These are phyloP conservation scores for Helogale parvula DNA, from an alignment of 2,113 vertebrate species.

Conservation along the genomic window DNA sequence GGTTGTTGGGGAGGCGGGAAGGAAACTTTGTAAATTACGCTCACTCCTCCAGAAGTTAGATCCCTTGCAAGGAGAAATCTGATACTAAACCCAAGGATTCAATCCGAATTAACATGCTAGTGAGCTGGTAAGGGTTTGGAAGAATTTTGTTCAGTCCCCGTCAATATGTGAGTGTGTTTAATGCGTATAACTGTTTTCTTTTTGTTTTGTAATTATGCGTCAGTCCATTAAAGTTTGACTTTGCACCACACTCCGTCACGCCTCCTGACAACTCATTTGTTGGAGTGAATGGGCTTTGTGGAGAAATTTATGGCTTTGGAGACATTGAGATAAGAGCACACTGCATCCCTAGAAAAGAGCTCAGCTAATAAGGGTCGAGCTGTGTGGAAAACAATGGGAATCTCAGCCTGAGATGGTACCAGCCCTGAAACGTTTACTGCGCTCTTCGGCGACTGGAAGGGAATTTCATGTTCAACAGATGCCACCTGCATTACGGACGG, in stretches of 20 bases:
- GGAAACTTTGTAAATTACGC: background rate
- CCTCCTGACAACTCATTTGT: conserved; percentile 7
- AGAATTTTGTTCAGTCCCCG: background rate
- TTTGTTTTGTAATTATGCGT: conserved; percentile 54
- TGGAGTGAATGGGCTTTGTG: background rate
- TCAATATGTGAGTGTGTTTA: background rate
- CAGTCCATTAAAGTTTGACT: background rate
- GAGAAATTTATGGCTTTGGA: conserved; percentile 1
- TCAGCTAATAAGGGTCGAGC: background rate
- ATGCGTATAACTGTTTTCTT: background rate
- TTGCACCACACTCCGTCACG: background rate
- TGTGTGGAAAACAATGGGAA: background rate
- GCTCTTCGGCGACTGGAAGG: background rate
- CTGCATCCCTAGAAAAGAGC: background rate
- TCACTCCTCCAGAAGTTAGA: background rate
- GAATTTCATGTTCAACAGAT: background rate
- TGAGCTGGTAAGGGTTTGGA: background rate
- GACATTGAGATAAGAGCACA: background rate
- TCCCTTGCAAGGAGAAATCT: background rate
- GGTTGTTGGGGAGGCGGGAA: background rate
- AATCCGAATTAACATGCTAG: background rate
- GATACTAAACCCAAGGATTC: background rate
- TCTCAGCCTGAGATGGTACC: background rate
- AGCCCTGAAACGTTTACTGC: background rate
- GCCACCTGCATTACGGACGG: background rate